Evolutionary conservation across 2,113 vertebrate genomes (phyloP).

Genomic region (Trinectes maculatus): DNA sequence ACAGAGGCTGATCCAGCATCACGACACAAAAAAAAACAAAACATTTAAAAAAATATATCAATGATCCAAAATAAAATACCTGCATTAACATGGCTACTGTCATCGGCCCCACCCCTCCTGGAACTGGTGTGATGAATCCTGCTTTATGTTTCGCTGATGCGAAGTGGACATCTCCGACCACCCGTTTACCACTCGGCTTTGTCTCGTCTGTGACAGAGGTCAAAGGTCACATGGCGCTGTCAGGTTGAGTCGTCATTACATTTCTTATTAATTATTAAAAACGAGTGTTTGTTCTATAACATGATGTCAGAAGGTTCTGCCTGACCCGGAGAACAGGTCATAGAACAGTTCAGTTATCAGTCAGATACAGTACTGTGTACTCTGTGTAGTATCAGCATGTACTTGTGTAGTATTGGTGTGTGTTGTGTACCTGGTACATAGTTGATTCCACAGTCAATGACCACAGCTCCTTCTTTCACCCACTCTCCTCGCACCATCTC

Average conservation of each 20-base stretch:
- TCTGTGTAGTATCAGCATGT: background rate
- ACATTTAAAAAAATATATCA: background rate
- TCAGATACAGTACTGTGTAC: background rate
- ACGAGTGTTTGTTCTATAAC: too few relatives aligned
- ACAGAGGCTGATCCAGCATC: too few relatives aligned
- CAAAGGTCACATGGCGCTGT: conserved; percentile 30
- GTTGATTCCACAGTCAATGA: conserved; percentile 98
- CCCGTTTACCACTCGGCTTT: conserved; percentile 85
- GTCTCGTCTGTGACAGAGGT: conserved; percentile 81
- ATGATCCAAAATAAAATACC: conserved; percentile 64
- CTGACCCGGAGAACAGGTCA: too few relatives aligned
- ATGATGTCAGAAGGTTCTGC: too few relatives aligned
- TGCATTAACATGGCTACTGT: conserved; percentile 99
- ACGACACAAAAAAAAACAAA: conserved; percentile 2
- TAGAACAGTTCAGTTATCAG: too few relatives aligned
- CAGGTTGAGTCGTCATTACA: too few relatives aligned
- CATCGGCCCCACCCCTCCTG: conserved; percentile 97
- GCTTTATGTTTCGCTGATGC: conserved; percentile 87
- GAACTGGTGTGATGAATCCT: conserved; percentile 93
- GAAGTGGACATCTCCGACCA: conserved; percentile 94
- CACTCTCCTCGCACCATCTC: conserved; percentile 97
- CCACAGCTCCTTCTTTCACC: conserved; percentile 93
- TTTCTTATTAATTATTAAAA: too few relatives aligned
- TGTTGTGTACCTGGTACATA: conserved; percentile 82
- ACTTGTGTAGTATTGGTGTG: background rate